phyloP scores from a whole-genome alignment of 1,140 invertebrate genomes.

The Venustaconcha ellipsiformis region DNA sequence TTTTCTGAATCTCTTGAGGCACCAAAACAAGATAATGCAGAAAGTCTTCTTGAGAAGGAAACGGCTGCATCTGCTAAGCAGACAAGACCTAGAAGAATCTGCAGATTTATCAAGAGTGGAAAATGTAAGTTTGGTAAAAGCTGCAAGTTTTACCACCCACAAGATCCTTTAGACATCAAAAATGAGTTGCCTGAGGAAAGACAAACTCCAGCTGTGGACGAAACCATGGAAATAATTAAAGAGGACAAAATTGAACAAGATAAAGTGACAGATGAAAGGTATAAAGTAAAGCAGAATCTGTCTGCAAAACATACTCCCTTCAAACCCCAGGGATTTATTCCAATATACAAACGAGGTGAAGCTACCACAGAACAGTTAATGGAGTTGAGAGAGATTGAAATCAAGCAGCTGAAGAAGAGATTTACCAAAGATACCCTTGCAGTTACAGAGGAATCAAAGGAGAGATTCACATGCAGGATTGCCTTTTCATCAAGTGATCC shows the following conservation, averaged over 20 bases:
- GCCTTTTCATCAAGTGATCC: constrained; percentile 54
- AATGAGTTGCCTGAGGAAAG: constrained; percentile 4
- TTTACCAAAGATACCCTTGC: constrained; percentile 41
- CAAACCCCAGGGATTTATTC: no score
- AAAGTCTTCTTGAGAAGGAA: no score
- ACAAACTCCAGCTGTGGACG: not conserved
- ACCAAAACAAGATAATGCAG: no score
- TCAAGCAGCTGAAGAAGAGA: constrained; percentile 46
- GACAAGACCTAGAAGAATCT: constrained; percentile 15
- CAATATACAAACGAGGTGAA: constrained; percentile 3
- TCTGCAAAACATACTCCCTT: not conserved
- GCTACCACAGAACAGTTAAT: constrained; percentile 28
- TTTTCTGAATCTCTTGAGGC: no score
- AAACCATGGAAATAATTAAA: not conserved
- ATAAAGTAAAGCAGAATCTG: constrained; percentile 1
- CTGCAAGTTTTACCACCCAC: constrained; percentile 43
- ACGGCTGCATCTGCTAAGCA: no score
- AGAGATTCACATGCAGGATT: constrained; percentile 34
- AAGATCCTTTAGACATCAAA: not conserved
- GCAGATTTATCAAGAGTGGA: constrained; percentile 37
- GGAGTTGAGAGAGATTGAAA: constrained; percentile 46
- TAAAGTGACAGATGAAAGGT: constrained; percentile 1
- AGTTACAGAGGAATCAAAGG: constrained; percentile 30
- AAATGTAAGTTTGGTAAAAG: constrained; percentile 43
- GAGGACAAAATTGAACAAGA: constrained; percentile 2